Conservation (phyloP, 1,140 invertebrate species). For the Bombus waltoni region DNA sequence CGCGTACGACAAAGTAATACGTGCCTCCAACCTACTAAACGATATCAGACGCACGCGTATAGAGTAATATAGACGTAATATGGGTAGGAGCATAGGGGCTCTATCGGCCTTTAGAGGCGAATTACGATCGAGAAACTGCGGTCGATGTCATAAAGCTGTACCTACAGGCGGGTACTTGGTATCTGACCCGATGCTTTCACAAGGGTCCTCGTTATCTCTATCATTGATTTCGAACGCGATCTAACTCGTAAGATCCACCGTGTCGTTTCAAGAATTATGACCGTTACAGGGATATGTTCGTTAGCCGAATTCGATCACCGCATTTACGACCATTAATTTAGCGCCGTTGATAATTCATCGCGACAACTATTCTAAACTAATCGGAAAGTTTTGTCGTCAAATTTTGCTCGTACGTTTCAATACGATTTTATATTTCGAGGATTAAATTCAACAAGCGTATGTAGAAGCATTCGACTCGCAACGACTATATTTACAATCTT, state of each 20-base stretch:
- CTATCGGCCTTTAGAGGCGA: conserved; percentile 54
- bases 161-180: conserved; percentile 12
- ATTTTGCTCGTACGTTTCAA: too few relatives aligned
- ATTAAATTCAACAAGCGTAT: too few relatives aligned
- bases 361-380: too few relatives aligned
- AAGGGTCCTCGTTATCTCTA: conserved; percentile 44
- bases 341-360: not conserved
- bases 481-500: too few relatives aligned
- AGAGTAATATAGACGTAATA: conserved; percentile 24
- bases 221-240: conserved; percentile 23
- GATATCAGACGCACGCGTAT: conserved; percentile 32
- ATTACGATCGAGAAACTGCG: conserved; percentile 53
- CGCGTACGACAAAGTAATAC: not conserved
- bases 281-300: too few relatives aligned
- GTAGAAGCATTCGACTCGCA: too few relatives aligned
- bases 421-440: too few relatives aligned
- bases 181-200: conserved; percentile 49
- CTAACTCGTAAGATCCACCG: conserved; percentile 16
- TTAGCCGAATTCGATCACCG: too few relatives aligned
- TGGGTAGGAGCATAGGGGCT: conserved; percentile 56
- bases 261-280: conserved; percentile 20
- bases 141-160: conserved; percentile 53
- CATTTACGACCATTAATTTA: not conserved
- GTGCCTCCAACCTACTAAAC: conserved; percentile 12
- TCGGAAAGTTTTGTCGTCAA: too few relatives aligned